Evolutionary conservation across 2,113 vertebrate genomes (phyloP), one percentile per base, ranked within the genome.

Genomic region (Leptocoma aspasia): DNA sequence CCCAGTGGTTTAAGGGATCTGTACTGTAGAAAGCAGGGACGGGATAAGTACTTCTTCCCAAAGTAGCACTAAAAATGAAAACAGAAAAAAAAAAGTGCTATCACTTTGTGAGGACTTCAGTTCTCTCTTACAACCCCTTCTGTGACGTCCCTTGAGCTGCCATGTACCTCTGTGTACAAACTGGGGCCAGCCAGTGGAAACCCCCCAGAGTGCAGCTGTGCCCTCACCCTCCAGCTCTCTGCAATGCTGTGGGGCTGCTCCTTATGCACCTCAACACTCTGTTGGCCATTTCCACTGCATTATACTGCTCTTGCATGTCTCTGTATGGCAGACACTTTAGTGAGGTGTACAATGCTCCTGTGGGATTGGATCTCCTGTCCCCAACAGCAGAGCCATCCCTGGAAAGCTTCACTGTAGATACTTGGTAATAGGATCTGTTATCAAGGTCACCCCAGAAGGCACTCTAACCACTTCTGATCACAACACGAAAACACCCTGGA

Each of bases 221-320:
- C n/a, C 30, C 63, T 14, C 27, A 31, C n/a, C 41, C 30, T 24
- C 13, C 66, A 37, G 53, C 28, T 15, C 77, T 41, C 88, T 75
- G 42, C 54, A 49, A 4, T 19, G 8, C 50, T 17, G 28, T 1
- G 9, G 20, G 56, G 68, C 37, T 44, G 13, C 59, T 89, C 54
- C 53, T 68, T 30, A 6, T 1, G 1, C n/a, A 7, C 1, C 3
- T 37, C 13, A 39, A 42, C 26, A 31, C 1, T 0, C 30, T 73
- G 56, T 15, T 15, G 42, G 57, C 41, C 26, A 37, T 37, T 83
- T n/a, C 45, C 54, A 45, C 13, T 35, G 44, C 41, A 19, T 72
- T 85, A n/a, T 21, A 33, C n/a, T 24, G 44, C 49, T 90, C 41
- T 39, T 2, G 3, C n/a, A 57, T n/a, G 13, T n/a, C 53, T 50